Evolutionary conservation across 2,888 invertebrate genomes (phyloP).

Genomic region (Agrochola lychnidis): DNA sequence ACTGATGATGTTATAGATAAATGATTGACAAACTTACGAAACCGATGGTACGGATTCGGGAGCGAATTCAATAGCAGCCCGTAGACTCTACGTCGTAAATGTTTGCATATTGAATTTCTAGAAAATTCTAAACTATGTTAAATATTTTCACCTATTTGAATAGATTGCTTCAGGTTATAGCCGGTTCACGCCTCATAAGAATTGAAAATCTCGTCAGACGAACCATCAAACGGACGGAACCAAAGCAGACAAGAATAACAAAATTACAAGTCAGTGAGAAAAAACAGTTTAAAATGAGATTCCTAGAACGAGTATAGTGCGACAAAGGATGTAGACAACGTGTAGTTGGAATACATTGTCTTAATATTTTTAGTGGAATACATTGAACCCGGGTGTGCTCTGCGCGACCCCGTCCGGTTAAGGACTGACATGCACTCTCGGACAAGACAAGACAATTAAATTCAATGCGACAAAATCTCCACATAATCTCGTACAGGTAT

Average conservation of each 20-base stretch:
- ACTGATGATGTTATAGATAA: background rate
- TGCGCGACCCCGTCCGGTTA: slow-evolving; percentile 50
- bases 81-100: slow-evolving; percentile 3
- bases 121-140: slow-evolving; percentile 15
- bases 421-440: slow-evolving; percentile 48
- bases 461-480: slow-evolving; percentile 9
- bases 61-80: background rate
- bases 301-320: slow-evolving; percentile 61
- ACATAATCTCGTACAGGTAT: background rate
- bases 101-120: slow-evolving; percentile 17
- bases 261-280: slow-evolving; percentile 34
- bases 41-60: background rate
- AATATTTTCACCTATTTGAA: slow-evolving; percentile 30
- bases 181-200: slow-evolving; percentile 6
- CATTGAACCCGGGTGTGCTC: slow-evolving; percentile 73
- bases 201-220: slow-evolving; percentile 19
- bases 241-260: slow-evolving; percentile 15
- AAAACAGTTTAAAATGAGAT: slow-evolving; percentile 50
- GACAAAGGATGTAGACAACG: slow-evolving; percentile 63
- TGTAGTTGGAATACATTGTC: slow-evolving; percentile 71
- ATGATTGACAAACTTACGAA: background rate
- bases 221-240: slow-evolving; percentile 12
- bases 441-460: slow-evolving; percentile 23
- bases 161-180: slow-evolving; percentile 9
- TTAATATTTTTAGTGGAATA: slow-evolving; percentile 66